Evolutionary conservation across 1,140 invertebrate genomes (phyloP), one percentile per base, ranked within the genome.

Genomic region (Heliconius congener): DNA sequence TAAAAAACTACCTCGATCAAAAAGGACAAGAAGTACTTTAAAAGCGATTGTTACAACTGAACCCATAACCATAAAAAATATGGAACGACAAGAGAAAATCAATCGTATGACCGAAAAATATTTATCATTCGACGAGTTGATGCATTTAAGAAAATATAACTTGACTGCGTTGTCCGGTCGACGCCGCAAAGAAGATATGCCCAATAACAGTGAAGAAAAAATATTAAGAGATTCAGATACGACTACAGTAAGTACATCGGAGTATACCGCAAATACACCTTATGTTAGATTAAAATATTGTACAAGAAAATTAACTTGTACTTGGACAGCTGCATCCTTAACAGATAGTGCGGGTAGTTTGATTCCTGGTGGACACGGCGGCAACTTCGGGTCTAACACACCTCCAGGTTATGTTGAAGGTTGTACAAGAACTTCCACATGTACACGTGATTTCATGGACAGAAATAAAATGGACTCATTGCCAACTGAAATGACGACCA

Each of bases 111-210:
- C 90, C 18, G 93, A 94, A 85, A 93, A 90, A 79, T 94, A 91
- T 87, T 88, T 94, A 82, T 94, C 93, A 8, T 94, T 94, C 86
- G 91, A 94, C 50, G 93, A 94, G 81, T 82, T 94, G 77, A 89
- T 94, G 86, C 87, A 88, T 83, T 82, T 94, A 11, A 86, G 91
- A 81, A 93, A 92, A 84, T 72, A 84, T 5, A 87, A 80, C 74
- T 74, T 84, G 66, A 81, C 50, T 60, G 81, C 80, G 74, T 73
- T 77, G 42, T 81, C 83, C 82, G 80, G 82, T 60, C 82, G 88
- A 71, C 85, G 90, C 23, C 46, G 73, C 5, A 66, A 77, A 55
- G 83, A 82, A 37, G 81, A 72, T 39, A 52, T 52, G 19, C 75
- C 57, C 52, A 52, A 77, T 66, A 66, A 80, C 82, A 66, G 66